Evolutionary conservation across 2,888 invertebrate species (phyloP), one percentile per base, ranked within the genome.

Genomic region (Cataglyphis albicans): DNA sequence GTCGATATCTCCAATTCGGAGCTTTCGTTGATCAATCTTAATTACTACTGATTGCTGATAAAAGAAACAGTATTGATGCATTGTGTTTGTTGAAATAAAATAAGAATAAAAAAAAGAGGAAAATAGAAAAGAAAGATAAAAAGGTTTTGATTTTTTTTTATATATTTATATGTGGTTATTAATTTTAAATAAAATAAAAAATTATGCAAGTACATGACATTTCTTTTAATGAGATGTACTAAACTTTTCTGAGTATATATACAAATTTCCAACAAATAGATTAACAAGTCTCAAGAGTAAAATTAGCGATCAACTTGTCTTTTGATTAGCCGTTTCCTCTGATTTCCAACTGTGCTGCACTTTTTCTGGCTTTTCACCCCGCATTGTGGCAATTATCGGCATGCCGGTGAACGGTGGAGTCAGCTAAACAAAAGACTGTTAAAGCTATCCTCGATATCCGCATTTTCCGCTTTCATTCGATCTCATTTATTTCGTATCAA

Each of bases 381-480:
- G 90, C 90, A 91, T 91, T 89, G 91, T 90, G 89, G 88, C 88
- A 92, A 92, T 92, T 93, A 91, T 90, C 86, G 85, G 61, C 83
- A 84, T 81, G 73, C 86, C 76, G 88, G 87, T 78, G 85, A 87
- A 87, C 89, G 88, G 86, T 82, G 85, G 86, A 87, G 91, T 91
- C 91, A 92, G 91, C 93, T 92, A 93, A 93, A 93, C 92, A 93
- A 92, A 92, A 92, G 93, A 90, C 88, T 89, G 87, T 89, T 91
- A 92, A 91, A 87, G 86, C 84, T 87, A 83, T 72, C 86, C 87
- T 81, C 88, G 89, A 87, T 88, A 88, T 88, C 89, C 86, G 84
- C 84, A 88, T 70, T 72, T 88, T 90, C 87, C 86, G 88, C 82
- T 82, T 87, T 84, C 86, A 85, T 68, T 83, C 82, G 67, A 74